Percentiles rank a stretch among this genome's conserved stretches.
Conservation (phyloP, 2,888 invertebrate genomes). For the Lasius platythorax region DNA sequence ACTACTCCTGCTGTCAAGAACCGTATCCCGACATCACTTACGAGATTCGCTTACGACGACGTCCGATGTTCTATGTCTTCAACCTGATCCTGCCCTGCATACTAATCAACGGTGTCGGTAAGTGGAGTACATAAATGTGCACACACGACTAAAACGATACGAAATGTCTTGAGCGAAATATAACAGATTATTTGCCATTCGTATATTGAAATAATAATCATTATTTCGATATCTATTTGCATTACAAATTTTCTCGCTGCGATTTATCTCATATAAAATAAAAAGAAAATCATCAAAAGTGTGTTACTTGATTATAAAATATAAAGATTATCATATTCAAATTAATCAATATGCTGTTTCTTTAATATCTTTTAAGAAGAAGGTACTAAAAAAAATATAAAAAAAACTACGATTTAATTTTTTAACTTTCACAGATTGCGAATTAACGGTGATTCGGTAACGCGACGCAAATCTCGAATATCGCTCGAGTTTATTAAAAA, state of each 20-base stretch:
- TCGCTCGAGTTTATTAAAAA: conserved; percentile 29
- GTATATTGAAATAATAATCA: background rate
- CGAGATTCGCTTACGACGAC: conserved; percentile 91
- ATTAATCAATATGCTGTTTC: background rate
- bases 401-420: background rate
- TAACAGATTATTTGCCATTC: background rate
- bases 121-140: conserved; percentile 75
- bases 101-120: conserved; percentile 94
- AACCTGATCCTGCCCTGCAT: conserved; percentile 94
- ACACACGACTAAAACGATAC: background rate
- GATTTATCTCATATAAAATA: background rate
- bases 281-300: background rate
- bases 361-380: background rate
- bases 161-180: background rate
- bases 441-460: conserved; percentile 30
- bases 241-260: background rate
- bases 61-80: conserved; percentile 95
- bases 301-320: background rate
- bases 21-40: conserved; percentile 95
- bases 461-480: background rate
- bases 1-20: conserved; percentile 93
- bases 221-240: background rate
- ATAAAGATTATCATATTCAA: background rate
- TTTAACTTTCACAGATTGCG: conserved; percentile 1
- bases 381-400: background rate